phyloP scores from a whole-genome alignment of 1,140 invertebrate genomes.

The Drosophila ananassae region DNA sequence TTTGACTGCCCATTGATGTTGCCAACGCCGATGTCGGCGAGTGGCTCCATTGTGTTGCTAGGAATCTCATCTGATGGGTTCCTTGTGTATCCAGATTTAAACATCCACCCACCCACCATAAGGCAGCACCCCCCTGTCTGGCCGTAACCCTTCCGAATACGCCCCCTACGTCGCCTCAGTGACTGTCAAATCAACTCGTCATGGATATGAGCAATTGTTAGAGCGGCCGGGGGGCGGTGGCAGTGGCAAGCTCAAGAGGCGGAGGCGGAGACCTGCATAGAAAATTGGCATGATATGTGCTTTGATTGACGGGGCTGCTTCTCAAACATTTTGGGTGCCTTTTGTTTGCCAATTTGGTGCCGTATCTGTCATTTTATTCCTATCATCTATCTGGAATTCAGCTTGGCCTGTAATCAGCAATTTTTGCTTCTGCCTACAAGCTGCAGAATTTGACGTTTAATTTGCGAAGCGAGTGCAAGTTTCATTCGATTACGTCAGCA shows the following conservation, averaged over 20 bases:
- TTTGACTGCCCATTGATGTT: slow-evolving; percentile 51
- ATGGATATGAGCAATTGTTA: slow-evolving; percentile 65
- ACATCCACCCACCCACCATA: slow-evolving; percentile 1
- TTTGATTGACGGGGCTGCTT: slow-evolving; percentile 65
- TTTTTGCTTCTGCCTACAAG: slow-evolving; percentile 45
- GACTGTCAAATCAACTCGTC: slow-evolving; percentile 70
- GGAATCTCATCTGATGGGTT: slow-evolving; percentile 12
- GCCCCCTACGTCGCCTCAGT: slow-evolving; percentile 23
- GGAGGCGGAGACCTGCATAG: slow-evolving; percentile 46
- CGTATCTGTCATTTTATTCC: slow-evolving; percentile 69
- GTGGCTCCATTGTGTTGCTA: slow-evolving; percentile 31
- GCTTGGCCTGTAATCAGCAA: slow-evolving; percentile 52
- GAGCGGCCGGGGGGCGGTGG: background rate
- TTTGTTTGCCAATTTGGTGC: slow-evolving; percentile 54
- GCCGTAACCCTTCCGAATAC: slow-evolving; percentile 16
- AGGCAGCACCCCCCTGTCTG: slow-evolving; percentile 5
- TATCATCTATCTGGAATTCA: slow-evolving; percentile 51
- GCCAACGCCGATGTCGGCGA: slow-evolving; percentile 26
- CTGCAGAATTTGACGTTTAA: slow-evolving; percentile 53
- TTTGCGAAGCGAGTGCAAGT: slow-evolving; percentile 36
- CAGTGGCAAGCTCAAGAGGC: background rate
- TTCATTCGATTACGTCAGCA: slow-evolving; percentile 42
- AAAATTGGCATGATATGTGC: slow-evolving; percentile 76
- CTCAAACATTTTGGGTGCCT: slow-evolving; percentile 26
- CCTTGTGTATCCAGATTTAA: slow-evolving; percentile 19